phyloP scores from a whole-genome alignment of 2,797 vertebrate species.

The Typhlichthys subterraneus region DNA sequence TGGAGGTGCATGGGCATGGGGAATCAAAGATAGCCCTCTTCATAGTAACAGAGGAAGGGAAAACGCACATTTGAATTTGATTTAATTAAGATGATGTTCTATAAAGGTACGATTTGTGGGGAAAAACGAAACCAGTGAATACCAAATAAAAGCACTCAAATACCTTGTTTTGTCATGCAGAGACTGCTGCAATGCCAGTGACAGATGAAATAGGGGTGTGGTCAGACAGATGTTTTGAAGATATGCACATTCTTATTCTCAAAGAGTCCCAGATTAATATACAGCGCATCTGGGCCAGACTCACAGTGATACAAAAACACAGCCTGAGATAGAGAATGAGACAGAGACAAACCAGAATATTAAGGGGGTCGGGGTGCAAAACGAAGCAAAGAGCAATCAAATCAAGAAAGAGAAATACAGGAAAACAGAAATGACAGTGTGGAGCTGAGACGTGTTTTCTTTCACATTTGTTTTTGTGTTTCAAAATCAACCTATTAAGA shows the following conservation, averaged over 20 bases:
- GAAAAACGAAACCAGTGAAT: background rate
- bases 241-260: too few species aligned
- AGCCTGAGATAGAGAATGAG: background rate
- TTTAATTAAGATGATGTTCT: slow-evolving; percentile 52
- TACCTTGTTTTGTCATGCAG: too few species aligned
- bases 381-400: background rate
- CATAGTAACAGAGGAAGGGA: slow-evolving; percentile 36
- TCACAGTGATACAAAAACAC: background rate
- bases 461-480: background rate
- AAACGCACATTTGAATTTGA: slow-evolving; percentile 15
- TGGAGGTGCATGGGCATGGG: background rate
- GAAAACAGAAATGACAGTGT: too few species aligned
- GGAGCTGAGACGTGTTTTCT: too few species aligned
- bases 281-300: background rate
- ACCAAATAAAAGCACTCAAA: too few species aligned
- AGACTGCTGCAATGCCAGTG: background rate
- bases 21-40: slow-evolving; percentile 45
- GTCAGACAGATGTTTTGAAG: slow-evolving; percentile 14
- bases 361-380: background rate
- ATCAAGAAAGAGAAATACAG: too few species aligned
- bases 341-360: background rate
- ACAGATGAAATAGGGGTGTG: slow-evolving; percentile 16
- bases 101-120: slow-evolving; percentile 33
- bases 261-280: slow-evolving; percentile 6
- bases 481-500: too few species aligned